phyloP scores from a whole-genome alignment of 1,140 invertebrate genomes.

The Akabosia matsudoensis region DNA sequence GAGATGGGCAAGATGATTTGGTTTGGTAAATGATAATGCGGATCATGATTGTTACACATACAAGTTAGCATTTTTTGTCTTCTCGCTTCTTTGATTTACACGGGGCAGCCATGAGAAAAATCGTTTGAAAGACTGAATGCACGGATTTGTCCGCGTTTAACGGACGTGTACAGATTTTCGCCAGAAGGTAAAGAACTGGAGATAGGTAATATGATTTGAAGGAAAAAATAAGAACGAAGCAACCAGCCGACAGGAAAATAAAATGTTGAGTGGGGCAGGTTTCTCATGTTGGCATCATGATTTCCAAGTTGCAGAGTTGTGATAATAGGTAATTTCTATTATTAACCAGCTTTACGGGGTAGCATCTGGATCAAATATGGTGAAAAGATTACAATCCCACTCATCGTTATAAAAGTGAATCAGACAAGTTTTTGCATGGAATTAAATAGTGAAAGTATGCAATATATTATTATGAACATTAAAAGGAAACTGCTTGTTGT shows the following conservation, averaged over 20 bases:
- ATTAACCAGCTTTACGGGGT: background rate
- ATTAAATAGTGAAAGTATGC: too few relatives aligned
- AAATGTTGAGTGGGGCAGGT: conserved; percentile 1
- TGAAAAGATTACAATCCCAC: too few relatives aligned
- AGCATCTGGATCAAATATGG: background rate
- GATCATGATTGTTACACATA: too few relatives aligned
- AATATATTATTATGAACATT: too few relatives aligned
- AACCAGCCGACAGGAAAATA: background rate
- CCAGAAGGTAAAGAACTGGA: background rate
- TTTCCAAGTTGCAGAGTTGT: background rate
- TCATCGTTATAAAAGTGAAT: too few relatives aligned
- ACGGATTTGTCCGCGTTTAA: too few relatives aligned
- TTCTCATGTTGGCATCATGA: background rate
- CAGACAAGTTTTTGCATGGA: too few relatives aligned
- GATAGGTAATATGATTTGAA: background rate
- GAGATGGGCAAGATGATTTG: background rate
- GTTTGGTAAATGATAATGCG: background rate
- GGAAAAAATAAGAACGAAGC: background rate
- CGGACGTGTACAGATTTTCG: background rate
- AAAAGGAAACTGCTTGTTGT: too few relatives aligned
- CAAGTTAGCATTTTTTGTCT: too few relatives aligned
- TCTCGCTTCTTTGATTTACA: too few relatives aligned
- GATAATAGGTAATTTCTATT: background rate
- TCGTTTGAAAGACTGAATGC: too few relatives aligned
- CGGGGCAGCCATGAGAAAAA: too few relatives aligned